Evolutionary conservation across 2,113 vertebrate species (phyloP), one percentile per base, ranked within the genome.

Genomic region (Octodon degus): DNA sequence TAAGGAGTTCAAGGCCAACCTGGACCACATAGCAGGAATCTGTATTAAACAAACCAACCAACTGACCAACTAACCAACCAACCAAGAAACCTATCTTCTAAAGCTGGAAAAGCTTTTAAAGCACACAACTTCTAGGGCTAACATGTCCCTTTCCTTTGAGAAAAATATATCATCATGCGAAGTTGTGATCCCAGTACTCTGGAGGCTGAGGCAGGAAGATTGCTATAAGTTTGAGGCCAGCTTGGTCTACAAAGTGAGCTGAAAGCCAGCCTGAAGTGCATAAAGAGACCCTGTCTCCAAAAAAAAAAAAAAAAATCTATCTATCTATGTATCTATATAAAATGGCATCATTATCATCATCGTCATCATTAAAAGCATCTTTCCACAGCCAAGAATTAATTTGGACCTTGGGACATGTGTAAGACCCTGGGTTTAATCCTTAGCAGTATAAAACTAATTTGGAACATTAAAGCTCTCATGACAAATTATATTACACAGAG

Each of bases 81-180:
- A 70, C 34, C 34, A 70, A 70, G 11, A 62, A 63, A 63, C 62
- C 8, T 25, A 63, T 25, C 40, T 79, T 79, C 25, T 50, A 47
- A 47, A 79, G 76, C 76, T 17, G 32, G 76, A 8, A 50, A 79
- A 79, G 27, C 13, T 50, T 79, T 47, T 79, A 79, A 5, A 30
- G 76, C 25, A 16, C 13, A 79, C 43, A 89, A 32, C 37, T 96
- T 93, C 55, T 65, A 60, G 55, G 94, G 55, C 60, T 85, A 85
- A 43, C 65, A 62, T 62, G 16, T n/a, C 67, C 30, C 13, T 90
- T 87, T 87, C 76, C 34, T 34, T 84, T 47, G 37, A 34, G 27
- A 84, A 63, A 60, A 65, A 43, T 30, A 20, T 20, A n/a, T 89
- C 43, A 90, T 74, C 13, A 13, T 79, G 76, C 5, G 4, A 30